Conservation (phyloP, 2,113 vertebrate genomes). For the Speoplatyrhinus poulsoni region DNA sequence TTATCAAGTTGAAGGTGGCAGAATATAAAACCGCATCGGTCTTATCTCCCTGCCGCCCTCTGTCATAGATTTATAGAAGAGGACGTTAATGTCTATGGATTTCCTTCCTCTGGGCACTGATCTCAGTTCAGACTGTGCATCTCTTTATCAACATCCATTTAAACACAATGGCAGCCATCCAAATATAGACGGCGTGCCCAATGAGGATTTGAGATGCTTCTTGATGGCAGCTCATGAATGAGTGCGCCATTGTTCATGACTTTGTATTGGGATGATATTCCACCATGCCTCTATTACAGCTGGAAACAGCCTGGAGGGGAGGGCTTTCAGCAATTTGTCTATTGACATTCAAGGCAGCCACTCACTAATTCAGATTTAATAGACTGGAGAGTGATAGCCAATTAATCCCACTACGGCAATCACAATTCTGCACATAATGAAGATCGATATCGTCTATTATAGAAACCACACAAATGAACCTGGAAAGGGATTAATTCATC, state of each 20-base stretch:
- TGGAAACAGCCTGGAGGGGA: constrained; percentile 32
- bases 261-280: constrained; percentile 26
- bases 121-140: constrained; percentile 36
- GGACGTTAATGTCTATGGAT: constrained; percentile 52
- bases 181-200: constrained; percentile 22
- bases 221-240: constrained; percentile 24
- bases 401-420: constrained; percentile 52
- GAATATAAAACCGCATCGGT: constrained; percentile 63
- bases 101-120: constrained; percentile 40
- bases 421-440: constrained; percentile 60
- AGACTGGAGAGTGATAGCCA: constrained; percentile 56
- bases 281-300: constrained; percentile 33
- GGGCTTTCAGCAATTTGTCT: constrained; percentile 50
- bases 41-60: constrained; percentile 57
- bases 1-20: constrained; percentile 62
- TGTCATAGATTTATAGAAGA: constrained; percentile 63
- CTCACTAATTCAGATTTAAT: constrained; percentile 63
- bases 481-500: constrained; percentile 36
- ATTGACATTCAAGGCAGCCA: constrained; percentile 58
- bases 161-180: constrained; percentile 35
- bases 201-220: constrained; percentile 35
- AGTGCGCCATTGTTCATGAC: constrained; percentile 20
- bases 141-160: constrained; percentile 38
- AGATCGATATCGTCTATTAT: constrained; percentile 51
- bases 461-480: constrained; percentile 43